Percentiles rank a stretch among this genome's conserved stretches.
Evolutionary conservation across 2,888 invertebrate genomes (phyloP).

Genomic region (Aricia artaxerxes): DNA sequence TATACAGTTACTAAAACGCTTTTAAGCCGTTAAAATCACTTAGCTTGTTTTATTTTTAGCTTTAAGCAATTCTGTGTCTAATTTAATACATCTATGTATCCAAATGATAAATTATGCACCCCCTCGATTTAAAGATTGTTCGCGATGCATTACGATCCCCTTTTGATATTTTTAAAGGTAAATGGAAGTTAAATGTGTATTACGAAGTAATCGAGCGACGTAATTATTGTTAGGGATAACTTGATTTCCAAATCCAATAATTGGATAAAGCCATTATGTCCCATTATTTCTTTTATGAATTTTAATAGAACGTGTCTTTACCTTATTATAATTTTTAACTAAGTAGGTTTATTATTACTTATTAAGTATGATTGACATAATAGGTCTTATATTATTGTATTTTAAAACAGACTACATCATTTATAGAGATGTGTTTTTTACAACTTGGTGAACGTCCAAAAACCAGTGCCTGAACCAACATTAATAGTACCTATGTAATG

Average conservation of each 20-base stretch:
- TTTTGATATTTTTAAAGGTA: conserved; percentile 68
- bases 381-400: too few relatives aligned
- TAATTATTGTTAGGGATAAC: conserved; percentile 40
- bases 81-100: conserved; percentile 34
- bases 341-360: too few relatives aligned
- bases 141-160: conserved; percentile 68
- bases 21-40: too few relatives aligned
- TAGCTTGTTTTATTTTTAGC: too few relatives aligned
- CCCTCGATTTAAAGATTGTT: conserved; percentile 70
- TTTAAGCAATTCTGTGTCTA: background rate
- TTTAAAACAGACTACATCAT: too few relatives aligned
- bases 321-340: background rate
- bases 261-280: background rate
- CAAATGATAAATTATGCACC: conserved; percentile 77
- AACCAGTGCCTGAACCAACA: too few relatives aligned
- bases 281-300: background rate
- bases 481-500: too few relatives aligned
- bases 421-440: too few relatives aligned
- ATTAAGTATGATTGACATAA: too few relatives aligned
- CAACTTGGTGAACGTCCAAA: too few relatives aligned
- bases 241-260: conserved; percentile 8
- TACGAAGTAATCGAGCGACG: conserved; percentile 54
- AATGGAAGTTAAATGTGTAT: conserved; percentile 68
- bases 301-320: background rate
- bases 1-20: too few relatives aligned